Evolutionary conservation across 1,140 invertebrate genomes (phyloP).

Genomic region (Acromyrmex heyeri): DNA sequence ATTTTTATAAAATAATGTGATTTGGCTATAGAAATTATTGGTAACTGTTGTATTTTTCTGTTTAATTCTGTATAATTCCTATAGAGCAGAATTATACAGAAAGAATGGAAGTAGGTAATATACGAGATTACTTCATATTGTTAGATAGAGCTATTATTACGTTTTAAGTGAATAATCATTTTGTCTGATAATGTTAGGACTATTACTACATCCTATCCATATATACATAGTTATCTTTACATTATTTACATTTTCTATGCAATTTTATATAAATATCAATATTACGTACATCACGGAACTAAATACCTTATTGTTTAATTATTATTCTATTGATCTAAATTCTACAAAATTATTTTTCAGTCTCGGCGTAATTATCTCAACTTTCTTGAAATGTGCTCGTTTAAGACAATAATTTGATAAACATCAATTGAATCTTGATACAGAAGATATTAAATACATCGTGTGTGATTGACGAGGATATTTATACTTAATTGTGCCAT

Average conservation of each 20-base stretch:
- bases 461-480: not conserved
- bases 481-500: no score
- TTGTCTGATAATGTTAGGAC: not conserved
- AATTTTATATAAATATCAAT: not conserved
- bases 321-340: no score
- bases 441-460: not conserved
- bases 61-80: no score
- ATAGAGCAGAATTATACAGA: not conserved
- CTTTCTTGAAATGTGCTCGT: not conserved
- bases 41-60: not conserved
- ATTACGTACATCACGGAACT: not conserved
- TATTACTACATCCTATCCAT: not conserved
- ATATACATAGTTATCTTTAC: not conserved
- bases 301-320: no score
- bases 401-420: conserved; percentile 23
- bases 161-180: conserved; percentile 30
- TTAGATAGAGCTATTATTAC: conserved; percentile 3
- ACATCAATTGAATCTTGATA: not conserved
- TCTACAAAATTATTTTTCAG: not conserved
- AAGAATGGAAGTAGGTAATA: not conserved
- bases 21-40: not conserved
- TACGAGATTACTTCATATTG: not conserved
- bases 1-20: not conserved
- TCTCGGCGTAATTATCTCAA: not conserved
- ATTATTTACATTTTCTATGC: not conserved